Conservation (phyloP, 2,888 invertebrate species). For the Zeuzera pyrina region DNA sequence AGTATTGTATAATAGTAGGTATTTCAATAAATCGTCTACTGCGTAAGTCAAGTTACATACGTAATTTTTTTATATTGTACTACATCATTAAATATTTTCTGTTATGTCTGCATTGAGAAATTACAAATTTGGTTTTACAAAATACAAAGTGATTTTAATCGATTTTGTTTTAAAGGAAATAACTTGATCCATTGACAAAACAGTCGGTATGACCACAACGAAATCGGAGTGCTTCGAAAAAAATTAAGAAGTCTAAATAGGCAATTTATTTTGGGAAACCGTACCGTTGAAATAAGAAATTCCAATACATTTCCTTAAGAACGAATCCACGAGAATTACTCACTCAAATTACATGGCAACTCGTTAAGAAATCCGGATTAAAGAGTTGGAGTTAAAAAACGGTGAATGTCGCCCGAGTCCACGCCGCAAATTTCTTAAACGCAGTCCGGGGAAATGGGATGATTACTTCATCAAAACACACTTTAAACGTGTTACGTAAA, state of each 20-base stretch:
- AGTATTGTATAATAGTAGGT: no score
- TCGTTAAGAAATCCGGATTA: conserved; percentile 63
- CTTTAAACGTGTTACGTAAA: conserved; percentile 74
- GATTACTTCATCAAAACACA: conserved; percentile 75
- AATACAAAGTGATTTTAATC: no score
- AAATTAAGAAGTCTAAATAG: conserved; percentile 11
- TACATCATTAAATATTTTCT: no score
- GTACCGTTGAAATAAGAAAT: conserved; percentile 20
- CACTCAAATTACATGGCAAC: conserved; percentile 46
- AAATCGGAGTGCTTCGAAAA: conserved; percentile 1
- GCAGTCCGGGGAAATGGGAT: conserved; percentile 70
- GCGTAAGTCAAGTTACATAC: no score
- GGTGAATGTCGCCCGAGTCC: conserved; percentile 47
- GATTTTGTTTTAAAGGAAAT: no score
- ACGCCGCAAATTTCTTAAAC: conserved; percentile 70
- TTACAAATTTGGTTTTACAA: no score
- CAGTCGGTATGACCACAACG: no score
- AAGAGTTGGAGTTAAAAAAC: conserved; percentile 53
- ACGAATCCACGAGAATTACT: conserved; percentile 38
- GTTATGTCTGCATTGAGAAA: no score
- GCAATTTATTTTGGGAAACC: conserved; percentile 16
- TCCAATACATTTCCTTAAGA: conserved; percentile 33
- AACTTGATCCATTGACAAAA: no score
- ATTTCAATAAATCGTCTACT: no score
- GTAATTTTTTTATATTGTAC: no score